phyloP scores from a whole-genome alignment of 2,888 invertebrate species.

The Pollenia labialis region DNA sequence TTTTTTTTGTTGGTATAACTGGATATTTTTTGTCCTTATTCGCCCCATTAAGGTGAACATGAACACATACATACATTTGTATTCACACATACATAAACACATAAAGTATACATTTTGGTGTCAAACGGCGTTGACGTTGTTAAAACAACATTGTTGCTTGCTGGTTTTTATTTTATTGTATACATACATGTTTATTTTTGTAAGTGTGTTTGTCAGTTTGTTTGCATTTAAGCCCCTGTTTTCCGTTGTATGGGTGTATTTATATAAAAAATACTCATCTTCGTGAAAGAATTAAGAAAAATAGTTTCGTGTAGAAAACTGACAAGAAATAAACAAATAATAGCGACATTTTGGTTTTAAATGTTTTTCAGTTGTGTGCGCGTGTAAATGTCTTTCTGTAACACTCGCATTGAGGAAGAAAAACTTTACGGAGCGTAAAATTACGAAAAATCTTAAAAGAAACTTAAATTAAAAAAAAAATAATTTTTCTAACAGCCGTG shows the following conservation, averaged over 20 bases:
- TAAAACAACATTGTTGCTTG: slow-evolving; percentile 69
- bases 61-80: background rate
- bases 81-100: slow-evolving; percentile 3
- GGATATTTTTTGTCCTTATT: slow-evolving; percentile 26
- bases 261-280: slow-evolving; percentile 20
- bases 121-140: slow-evolving; percentile 71
- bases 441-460: slow-evolving; percentile 29
- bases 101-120: slow-evolving; percentile 57
- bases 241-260: slow-evolving; percentile 6
- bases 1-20: slow-evolving; percentile 6
- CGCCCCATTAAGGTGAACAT: slow-evolving; percentile 52
- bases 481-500: slow-evolving; percentile 38
- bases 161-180: slow-evolving; percentile 38
- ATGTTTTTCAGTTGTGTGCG: slow-evolving; percentile 17
- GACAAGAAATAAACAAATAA: slow-evolving; percentile 54
- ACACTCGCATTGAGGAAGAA: slow-evolving; percentile 46
- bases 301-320: slow-evolving; percentile 50
- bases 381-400: slow-evolving; percentile 28
- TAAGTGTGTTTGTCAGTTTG: background rate
- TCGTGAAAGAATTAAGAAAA: background rate
- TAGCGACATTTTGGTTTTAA: slow-evolving; percentile 62
- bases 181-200: background rate
- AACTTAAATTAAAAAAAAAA: slow-evolving; percentile 27
- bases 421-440: slow-evolving; percentile 65
- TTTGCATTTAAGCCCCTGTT: slow-evolving; percentile 39